Evolutionary conservation across 1,140 invertebrate species (phyloP).

Genomic region (Helicoverpa armigera): DNA sequence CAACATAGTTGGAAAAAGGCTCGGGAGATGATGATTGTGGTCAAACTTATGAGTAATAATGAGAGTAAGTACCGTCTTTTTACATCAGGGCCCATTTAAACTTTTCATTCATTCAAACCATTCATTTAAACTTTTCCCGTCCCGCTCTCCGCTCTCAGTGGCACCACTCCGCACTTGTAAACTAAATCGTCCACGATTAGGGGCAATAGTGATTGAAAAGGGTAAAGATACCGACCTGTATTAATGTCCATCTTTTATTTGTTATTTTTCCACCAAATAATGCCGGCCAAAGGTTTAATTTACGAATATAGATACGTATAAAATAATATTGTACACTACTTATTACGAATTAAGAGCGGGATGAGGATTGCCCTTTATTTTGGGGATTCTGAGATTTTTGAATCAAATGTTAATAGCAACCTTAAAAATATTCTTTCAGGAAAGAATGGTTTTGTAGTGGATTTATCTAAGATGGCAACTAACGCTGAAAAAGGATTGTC

Average conservation of each 20-base stretch:
- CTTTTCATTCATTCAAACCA: no score
- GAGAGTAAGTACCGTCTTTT: no score
- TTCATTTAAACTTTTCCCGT: background rate
- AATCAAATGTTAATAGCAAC: constrained; percentile 1
- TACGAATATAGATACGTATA: constrained; percentile 31
- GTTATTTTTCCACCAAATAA: constrained; percentile 53
- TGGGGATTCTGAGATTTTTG: background rate
- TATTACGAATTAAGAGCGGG: constrained; percentile 42
- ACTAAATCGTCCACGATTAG: constrained; percentile 79
- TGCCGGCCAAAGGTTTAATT: constrained; percentile 44
- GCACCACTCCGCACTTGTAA: constrained; percentile 59
- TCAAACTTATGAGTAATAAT: no score
- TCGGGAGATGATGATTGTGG: no score
- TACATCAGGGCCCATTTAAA: no score
- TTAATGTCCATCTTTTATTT: constrained; percentile 64
- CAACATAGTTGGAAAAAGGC: no score
- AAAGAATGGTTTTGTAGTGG: no score
- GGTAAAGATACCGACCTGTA: constrained; percentile 72
- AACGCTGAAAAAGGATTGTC: no score
- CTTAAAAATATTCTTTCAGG: background rate
- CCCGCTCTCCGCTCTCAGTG: constrained; percentile 39
- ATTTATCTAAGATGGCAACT: no score
- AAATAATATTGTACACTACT: constrained; percentile 44
- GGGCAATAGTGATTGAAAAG: constrained; percentile 83
- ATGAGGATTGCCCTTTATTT: constrained; percentile 25